These are phyloP conservation scores for Toxonevra muliebris DNA, from an alignment of 2,888 invertebrate species.

Conservation along the genomic window DNA sequence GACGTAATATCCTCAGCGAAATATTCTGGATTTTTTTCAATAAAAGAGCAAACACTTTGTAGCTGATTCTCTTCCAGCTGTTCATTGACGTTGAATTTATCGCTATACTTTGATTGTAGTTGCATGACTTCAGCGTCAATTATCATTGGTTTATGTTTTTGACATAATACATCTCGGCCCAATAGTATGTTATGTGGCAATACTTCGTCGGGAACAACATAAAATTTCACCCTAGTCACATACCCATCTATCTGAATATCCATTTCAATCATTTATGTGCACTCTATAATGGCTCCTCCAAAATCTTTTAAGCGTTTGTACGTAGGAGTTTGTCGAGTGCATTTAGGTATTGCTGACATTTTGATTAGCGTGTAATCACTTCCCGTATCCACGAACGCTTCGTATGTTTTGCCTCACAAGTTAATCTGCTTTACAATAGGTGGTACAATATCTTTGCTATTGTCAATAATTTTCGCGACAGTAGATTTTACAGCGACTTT, in stretches of 20 bases:
- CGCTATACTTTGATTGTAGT: not conserved
- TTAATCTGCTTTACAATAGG: conserved; percentile 28
- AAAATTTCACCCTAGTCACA: not conserved
- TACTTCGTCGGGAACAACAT: conserved; percentile 28
- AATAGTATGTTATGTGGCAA: conserved; percentile 28
- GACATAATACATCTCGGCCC: conserved; percentile 5
- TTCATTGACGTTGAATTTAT: not conserved
- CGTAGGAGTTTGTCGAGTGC: not conserved
- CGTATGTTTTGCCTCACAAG: not conserved
- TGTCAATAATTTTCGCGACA: conserved; percentile 17
- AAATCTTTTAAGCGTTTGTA: conserved; percentile 29
- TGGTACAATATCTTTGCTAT: conserved; percentile 5
- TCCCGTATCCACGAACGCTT: conserved; percentile 34
- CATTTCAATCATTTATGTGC: conserved; percentile 16
- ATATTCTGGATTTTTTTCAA: not conserved
- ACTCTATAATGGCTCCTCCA: conserved; percentile 30
- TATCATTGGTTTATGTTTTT: not conserved
- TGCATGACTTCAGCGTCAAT: not conserved
- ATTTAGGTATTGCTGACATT: conserved; percentile 21
- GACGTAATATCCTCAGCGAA: conserved; percentile 4
- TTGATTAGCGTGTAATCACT: conserved; percentile 32
- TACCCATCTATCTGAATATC: conserved; percentile 22
- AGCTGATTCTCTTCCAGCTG: not conserved
- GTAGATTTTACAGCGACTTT: conserved; percentile 1
- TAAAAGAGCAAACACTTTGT: not conserved